Base-by-base conservation (phyloP, 2,113 vertebrate genomes). In the Archocentrus centrarchus region DNA sequence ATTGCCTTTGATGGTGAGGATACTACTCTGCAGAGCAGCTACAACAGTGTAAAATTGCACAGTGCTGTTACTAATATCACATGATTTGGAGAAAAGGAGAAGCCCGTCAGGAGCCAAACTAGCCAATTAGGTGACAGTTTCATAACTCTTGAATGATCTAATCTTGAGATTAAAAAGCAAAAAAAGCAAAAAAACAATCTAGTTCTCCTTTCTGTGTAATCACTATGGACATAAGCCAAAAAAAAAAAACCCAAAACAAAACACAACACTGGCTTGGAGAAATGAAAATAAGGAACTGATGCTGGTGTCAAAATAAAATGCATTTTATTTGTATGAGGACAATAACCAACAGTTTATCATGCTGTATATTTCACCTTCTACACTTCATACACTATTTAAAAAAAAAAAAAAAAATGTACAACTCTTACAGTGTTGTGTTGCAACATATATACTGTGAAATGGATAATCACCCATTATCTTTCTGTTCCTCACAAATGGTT, bases 191-290 rank as follows among this genome's bases (percentile, higher is more conserved):
- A 20, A 20, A 27, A 84, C 20, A 9, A 24, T 22, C 27, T 41
- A 90, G 80, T 95, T 95, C 93, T 90, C 47, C 79, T 93, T 94
- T 94, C 90, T 81, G 55, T 37, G 80, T 75, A 82, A 91, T 50
- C 10, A 7, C 15, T 24, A 35, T 14, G 18, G 9, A 63, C 22
- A 30, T 24, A 41, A 53, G 18, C 80, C 37, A 79, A 3, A 59
- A 76, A 79, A 3, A 59, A 76, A 64, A 80, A 27, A 27, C 27
- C 27, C 2, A 27, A 7, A 50, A 30, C 3, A 30, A 75, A 70
- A 80, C 61, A 63, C 53, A 81, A 22, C 35, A 47, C 7, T 11
- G 11, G 39, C 53, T 64, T 66, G 59, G 57, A 90, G 85, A 93
- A 94, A 89, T 90, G 86, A 93, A 87, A 93, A 79, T 79, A 60